These are phyloP conservation scores for Anoplophora glabripennis DNA, from an alignment of 1,140 invertebrate species.

Conservation along the genomic window DNA sequence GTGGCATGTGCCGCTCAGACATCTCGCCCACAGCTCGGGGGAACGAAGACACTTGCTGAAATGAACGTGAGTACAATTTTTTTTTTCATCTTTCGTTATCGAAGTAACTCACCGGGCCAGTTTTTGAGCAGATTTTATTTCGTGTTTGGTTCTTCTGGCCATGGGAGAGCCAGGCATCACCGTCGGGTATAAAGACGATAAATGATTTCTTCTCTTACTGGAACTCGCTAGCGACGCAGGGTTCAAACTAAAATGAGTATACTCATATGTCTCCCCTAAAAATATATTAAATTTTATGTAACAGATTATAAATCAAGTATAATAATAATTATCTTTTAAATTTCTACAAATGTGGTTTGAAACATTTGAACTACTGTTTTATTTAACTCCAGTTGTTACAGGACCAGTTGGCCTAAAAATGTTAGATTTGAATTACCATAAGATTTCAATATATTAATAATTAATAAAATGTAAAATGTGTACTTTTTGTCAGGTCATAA, in stretches of 20 bases:
- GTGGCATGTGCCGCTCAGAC: slow-evolving; percentile 81
- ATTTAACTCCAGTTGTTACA: no score
- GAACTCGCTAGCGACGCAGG: slow-evolving; percentile 52
- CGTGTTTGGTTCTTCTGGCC: slow-evolving; percentile 89
- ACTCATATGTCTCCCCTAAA: slow-evolving; percentile 53
- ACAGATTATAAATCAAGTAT: no score
- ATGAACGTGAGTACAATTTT: slow-evolving; percentile 12
- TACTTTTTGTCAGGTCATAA: no score
- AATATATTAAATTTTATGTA: neutral
- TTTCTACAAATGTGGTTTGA: no score
- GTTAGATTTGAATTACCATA: no score
- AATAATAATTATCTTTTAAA: no score
- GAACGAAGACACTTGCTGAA: slow-evolving; percentile 43
- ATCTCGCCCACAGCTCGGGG: slow-evolving; percentile 90
- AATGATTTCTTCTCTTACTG: slow-evolving; percentile 46
- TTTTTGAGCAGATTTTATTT: slow-evolving; percentile 88
- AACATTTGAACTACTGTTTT: no score
- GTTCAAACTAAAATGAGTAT: slow-evolving; percentile 56
- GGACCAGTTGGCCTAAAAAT: no score
- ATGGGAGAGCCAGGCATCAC: slow-evolving; percentile 80
- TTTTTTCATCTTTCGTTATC: neutral
- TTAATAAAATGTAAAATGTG: no score
- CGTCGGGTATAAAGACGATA: slow-evolving; percentile 50
- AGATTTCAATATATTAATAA: no score
- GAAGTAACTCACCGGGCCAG: slow-evolving; percentile 58